Evolutionary conservation across 2,888 invertebrate species (phyloP).

Genomic region (Lysandra coridon): DNA sequence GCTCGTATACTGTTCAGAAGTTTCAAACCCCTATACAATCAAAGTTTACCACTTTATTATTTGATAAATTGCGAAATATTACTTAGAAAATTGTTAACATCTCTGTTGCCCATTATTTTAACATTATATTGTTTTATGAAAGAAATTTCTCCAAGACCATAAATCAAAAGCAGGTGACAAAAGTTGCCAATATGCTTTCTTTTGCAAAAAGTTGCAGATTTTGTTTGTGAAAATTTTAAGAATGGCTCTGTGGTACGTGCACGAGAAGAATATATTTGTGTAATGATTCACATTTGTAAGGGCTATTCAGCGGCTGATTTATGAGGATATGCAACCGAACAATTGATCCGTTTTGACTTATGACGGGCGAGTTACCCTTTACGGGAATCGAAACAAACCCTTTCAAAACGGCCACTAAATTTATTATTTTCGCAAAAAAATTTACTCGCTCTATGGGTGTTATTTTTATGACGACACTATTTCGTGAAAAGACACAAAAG

Average conservation of each 20-base stretch:
- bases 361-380: slow-evolving; percentile 70
- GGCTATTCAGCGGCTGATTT: slow-evolving; percentile 73
- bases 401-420: slow-evolving; percentile 78
- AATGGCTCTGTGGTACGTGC: slow-evolving; percentile 61
- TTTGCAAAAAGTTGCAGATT: slow-evolving; percentile 58
- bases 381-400: slow-evolving; percentile 68
- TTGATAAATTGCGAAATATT: not conserved
- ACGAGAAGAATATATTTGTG: slow-evolving; percentile 79
- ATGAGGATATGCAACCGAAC: slow-evolving; percentile 75
- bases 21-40: not conserved
- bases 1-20: not conserved
- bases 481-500: slow-evolving; percentile 23
- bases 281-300: slow-evolving; percentile 76
- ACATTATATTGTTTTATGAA: slow-evolving; percentile 5
- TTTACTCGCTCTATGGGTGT: slow-evolving; percentile 29
- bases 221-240: slow-evolving; percentile 51
- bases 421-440: slow-evolving; percentile 75
- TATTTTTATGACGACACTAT: slow-evolving; percentile 24
- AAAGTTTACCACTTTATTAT: not conserved
- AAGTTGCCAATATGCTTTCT: slow-evolving; percentile 61
- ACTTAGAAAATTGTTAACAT: not conserved
- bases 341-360: slow-evolving; percentile 72
- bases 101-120: slow-evolving; percentile 1
- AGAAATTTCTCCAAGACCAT: slow-evolving; percentile 36
- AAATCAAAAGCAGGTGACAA: slow-evolving; percentile 59